phyloP scores from a whole-genome alignment of 2,797 vertebrate genomes.

The Periparus ater region DNA sequence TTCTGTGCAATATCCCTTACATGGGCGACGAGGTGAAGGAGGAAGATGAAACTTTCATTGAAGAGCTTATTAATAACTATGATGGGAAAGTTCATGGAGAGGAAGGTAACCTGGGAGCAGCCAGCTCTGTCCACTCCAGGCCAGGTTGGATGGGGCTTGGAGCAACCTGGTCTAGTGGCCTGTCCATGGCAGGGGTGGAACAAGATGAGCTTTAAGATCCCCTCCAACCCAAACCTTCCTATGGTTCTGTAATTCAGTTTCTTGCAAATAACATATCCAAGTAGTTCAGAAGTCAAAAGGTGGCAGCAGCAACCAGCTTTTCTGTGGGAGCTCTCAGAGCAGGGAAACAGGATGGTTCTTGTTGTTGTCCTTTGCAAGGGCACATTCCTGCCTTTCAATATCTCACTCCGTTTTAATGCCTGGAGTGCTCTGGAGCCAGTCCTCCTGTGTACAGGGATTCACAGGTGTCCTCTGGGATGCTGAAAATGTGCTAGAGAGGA shows the following conservation, averaged over 20 bases:
- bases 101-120: conserved; percentile 74
- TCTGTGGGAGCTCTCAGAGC: neutral
- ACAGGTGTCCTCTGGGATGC: neutral
- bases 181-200: neutral
- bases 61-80: conserved; percentile 97
- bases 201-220: neutral
- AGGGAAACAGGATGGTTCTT: neutral
- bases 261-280: neutral
- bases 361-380: neutral
- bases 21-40: conserved; percentile 98
- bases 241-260: neutral
- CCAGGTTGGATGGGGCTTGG: neutral
- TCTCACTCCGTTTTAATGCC: neutral
- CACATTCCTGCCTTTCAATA: neutral
- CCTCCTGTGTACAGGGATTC: neutral
- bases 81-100: conserved; percentile 92
- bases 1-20: conserved; percentile 97
- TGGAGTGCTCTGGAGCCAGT: neutral
- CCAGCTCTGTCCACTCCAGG: neutral
- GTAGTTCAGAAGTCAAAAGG: neutral
- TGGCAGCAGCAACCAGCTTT: conserved; percentile 43
- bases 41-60: conserved; percentile 96
- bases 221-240: neutral
- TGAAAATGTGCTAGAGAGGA: neutral
- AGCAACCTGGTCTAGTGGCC: neutral